Percentiles rank a stretch among this genome's conserved stretches.
Conservation (phyloP, 2,113 vertebrate species). For the Tichodroma muraria region DNA sequence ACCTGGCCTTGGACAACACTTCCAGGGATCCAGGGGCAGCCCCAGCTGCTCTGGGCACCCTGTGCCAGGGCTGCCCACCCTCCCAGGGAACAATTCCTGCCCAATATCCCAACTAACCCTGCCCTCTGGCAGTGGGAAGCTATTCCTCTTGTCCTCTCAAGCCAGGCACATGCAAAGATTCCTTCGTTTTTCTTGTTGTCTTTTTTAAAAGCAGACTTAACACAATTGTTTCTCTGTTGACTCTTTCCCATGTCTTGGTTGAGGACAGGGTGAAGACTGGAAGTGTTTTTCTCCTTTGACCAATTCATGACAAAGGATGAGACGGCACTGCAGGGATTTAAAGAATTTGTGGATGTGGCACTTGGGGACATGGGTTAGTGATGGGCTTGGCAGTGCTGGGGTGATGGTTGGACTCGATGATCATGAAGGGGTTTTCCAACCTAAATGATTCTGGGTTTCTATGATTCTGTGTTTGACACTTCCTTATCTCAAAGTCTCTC, state of each 20-base stretch:
- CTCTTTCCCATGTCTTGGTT: not conserved
- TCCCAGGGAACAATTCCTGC: not conserved
- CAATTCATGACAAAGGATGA: not conserved
- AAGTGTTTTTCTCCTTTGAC: not conserved
- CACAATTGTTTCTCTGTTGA: not conserved
- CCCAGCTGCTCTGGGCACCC: not conserved
- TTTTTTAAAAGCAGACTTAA: not conserved
- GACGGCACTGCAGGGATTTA: not conserved
- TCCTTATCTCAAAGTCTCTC: not conserved
- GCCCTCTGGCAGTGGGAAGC: not conserved
- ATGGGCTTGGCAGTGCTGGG: not conserved
- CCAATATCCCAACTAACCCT: not conserved
- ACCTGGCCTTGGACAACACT: accelerated
- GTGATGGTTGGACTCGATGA: not conserved
- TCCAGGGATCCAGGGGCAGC: not conserved
- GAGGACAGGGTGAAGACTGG: not conserved
- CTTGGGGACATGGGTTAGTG: not conserved
- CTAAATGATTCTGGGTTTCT: not conserved
- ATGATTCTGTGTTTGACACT: not conserved
- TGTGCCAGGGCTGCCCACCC: not conserved
- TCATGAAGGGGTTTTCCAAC: not conserved
- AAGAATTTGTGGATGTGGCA: not conserved
- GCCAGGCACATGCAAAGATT: not conserved
- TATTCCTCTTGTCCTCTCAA: not conserved
- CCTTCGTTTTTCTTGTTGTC: too few relatives aligned